These are phyloP conservation scores for Gopherus evgoodei DNA, from an alignment of 2,113 vertebrate genomes.

Conservation along the genomic window DNA sequence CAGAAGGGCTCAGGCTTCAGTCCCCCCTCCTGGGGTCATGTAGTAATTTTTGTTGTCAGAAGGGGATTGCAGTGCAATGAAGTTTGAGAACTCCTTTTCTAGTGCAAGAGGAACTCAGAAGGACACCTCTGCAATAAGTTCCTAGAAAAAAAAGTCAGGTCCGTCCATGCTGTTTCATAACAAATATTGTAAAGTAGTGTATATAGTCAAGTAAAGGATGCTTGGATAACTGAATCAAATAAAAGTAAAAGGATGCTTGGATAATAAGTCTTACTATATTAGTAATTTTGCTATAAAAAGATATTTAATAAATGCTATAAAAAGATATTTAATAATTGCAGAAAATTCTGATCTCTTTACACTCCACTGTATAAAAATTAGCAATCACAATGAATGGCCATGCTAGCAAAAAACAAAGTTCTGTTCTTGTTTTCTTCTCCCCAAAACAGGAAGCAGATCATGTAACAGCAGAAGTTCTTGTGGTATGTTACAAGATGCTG, in stretches of 20 bases:
- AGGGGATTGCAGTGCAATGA: no score
- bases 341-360: neutral
- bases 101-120: neutral
- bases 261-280: neutral
- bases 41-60: no score
- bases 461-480: neutral
- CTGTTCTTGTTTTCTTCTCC: neutral
- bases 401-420: neutral
- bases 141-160: neutral
- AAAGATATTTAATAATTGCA: neutral
- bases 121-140: neutral
- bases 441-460: neutral
- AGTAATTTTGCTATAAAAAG: neutral
- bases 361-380: neutral
- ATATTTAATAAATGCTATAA: neutral
- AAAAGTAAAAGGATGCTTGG: neutral
- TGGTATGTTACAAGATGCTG: fast-evolving
- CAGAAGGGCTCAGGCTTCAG: no score
- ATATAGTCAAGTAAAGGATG: neutral
- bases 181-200: neutral
- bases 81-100: neutral
- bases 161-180: neutral
- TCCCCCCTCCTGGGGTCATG: no score
- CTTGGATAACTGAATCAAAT: neutral
- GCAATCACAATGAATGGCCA: neutral